phyloP scores from a whole-genome alignment of 2,888 invertebrate species.

The Sipunculus nudus region DNA sequence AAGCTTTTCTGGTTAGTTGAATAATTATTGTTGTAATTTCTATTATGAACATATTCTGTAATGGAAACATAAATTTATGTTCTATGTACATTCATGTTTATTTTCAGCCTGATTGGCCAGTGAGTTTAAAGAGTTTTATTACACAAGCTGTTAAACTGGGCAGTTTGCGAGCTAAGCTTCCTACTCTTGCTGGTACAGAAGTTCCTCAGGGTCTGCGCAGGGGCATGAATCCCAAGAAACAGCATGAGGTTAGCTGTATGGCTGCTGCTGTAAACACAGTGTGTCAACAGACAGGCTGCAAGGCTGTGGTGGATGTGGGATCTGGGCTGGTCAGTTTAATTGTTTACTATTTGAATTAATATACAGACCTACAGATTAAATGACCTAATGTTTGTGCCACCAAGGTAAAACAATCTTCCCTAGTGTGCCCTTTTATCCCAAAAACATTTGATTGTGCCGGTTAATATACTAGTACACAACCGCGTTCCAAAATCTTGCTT shows the following conservation, averaged over 20 bases:
- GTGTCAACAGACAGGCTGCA: slow-evolving; percentile 36
- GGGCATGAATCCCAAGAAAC: slow-evolving; percentile 61
- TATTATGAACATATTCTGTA: no score
- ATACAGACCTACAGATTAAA: neutral
- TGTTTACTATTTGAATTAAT: neutral
- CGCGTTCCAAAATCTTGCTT: no score
- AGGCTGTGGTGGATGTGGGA: slow-evolving; percentile 56
- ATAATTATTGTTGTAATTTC: no score
- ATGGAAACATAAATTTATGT: no score
- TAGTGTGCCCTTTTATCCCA: no score
- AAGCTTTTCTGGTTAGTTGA: no score
- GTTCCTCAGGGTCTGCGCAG: slow-evolving; percentile 34
- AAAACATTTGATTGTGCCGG: no score
- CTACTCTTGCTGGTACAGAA: no score
- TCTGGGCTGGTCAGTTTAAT: slow-evolving; percentile 54
- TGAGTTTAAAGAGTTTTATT: slow-evolving; percentile 37
- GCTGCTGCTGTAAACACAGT: slow-evolving; percentile 50
- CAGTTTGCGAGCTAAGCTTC: no score
- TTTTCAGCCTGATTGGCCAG: slow-evolving; percentile 43
- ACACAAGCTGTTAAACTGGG: slow-evolving; percentile 29
- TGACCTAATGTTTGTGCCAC: neutral
- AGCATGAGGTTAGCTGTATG: slow-evolving; percentile 58
- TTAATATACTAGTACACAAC: no score
- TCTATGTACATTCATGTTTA: no score
- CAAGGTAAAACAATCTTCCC: no score